These are phyloP conservation scores for Chelonoidis abingdonii DNA, from an alignment of 2,113 vertebrate species.

Conservation along the genomic window DNA sequence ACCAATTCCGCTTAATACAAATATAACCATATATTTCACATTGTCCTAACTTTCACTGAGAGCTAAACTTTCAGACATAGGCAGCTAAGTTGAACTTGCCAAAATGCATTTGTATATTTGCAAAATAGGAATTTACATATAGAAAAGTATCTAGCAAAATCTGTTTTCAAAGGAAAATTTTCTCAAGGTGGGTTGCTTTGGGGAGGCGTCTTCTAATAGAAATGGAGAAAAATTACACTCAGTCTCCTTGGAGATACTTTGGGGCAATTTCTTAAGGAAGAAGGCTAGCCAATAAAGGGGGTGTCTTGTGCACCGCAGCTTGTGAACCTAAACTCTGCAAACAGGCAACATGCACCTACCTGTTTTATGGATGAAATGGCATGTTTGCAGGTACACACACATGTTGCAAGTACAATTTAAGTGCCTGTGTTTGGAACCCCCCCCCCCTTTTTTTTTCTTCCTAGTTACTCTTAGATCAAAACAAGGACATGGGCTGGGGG, in stretches of 20 bases:
- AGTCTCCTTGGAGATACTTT: background rate
- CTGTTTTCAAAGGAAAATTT: background rate
- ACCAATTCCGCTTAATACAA: background rate
- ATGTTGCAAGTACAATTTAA: background rate
- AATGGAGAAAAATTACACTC: background rate
- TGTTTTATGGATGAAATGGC: background rate
- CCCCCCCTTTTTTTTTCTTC: rapidly evolving
- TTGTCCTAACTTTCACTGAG: background rate
- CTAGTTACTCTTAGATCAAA: background rate
- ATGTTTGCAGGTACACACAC: background rate
- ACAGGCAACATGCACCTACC: background rate
- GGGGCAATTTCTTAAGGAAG: background rate
- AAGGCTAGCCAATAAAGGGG: background rate
- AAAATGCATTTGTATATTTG: background rate
- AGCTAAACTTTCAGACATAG: background rate
- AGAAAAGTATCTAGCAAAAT: rapidly evolving
- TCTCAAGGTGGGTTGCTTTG: background rate
- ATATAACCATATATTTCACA: background rate
- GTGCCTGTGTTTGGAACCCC: background rate
- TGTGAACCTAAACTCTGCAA: background rate
- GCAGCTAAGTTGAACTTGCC: background rate
- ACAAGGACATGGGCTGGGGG: background rate
- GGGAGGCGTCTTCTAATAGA: background rate
- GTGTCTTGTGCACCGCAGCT: background rate
- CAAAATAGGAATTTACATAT: background rate